These are phyloP conservation scores for Pygmarrhopalites habei DNA, from an alignment of 1,140 invertebrate genomes.

Conservation along the genomic window DNA sequence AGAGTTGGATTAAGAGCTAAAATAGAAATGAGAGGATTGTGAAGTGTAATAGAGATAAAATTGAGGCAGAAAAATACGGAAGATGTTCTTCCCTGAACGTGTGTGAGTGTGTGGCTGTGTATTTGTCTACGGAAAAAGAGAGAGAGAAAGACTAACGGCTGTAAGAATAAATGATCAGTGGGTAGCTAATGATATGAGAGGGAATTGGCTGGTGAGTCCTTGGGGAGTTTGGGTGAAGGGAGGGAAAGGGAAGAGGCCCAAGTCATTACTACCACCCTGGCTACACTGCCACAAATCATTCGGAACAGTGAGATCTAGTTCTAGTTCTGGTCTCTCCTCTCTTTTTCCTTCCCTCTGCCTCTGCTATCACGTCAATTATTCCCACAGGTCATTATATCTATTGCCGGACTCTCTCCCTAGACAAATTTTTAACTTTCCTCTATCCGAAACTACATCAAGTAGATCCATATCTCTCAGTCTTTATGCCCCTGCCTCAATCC, in stretches of 20 bases:
- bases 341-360: too few species aligned
- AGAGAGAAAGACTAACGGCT: not conserved
- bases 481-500: not conserved
- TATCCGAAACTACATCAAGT: conserved; percentile 15
- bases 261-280: conserved; percentile 13
- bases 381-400: conserved; percentile 38
- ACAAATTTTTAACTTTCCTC: conserved; percentile 33
- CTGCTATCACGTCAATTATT: conserved; percentile 32
- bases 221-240: conserved; percentile 6
- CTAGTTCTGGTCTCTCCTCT: too few species aligned
- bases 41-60: not conserved
- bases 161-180: conserved; percentile 34
- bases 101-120: too few species aligned
- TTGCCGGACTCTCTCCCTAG: conserved; percentile 22
- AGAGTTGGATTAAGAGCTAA: too few species aligned
- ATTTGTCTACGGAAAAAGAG: not conserved
- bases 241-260: not conserved
- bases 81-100: not conserved
- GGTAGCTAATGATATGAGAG: conserved; percentile 37
- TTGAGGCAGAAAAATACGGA: not conserved
- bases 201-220: conserved; percentile 30
- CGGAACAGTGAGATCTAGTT: conserved; percentile 12
- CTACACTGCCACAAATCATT: conserved; percentile 30
- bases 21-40: not conserved
- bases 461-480: conserved; percentile 27